Base-by-base conservation (phyloP, 2,888 invertebrate genomes). In the Congeria kusceri region DNA sequence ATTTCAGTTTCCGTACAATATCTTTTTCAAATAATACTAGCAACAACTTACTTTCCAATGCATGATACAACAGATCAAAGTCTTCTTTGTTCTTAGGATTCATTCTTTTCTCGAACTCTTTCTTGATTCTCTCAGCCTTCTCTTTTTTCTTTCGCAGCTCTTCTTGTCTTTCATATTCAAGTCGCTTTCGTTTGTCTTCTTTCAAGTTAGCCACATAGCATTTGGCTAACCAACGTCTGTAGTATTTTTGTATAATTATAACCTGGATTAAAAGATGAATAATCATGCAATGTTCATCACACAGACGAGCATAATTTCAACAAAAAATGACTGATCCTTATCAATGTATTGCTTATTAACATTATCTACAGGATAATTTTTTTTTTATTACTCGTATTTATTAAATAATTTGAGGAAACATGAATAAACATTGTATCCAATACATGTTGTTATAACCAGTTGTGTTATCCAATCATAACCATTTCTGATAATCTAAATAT, bases 21-120 rank as follows among this genome's bases (percentile, higher is more conserved):
- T n/a, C n/a, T n/a, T n/a, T n/a, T 11, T 23, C 23, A 32, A 61
- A 11, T 9, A 20, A 47, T 25, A 49, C 20, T 18, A 57, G 4
- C 56, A 29, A 49, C 13, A 0, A 86, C 92, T 88, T 83, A 93
- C 93, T 93, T 86, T 93, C 93, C 29, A 94, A 85, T 47, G 93
- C 93, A 84, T 92, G 89, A 71, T 93, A 93, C 5, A 94, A 84
- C 18, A 93, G 88, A 80, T 93, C 93, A 84, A 94, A 93, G 73
- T 94, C 94, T 80, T 92, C 92, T 76, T 92, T 92, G n/a, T 92
- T 87, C 77, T 92, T 92, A 7, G 94, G 94, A 83, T 93, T 91
- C 91, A 93, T 92, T 64, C 93, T 85, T 64, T 94, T 85, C 70
- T 92, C 91, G 83, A 92, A 93, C 78, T 94, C 93, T 73, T 85